These are phyloP conservation scores for Acestrorhynchus altus DNA, from an alignment of 2,797 vertebrate species.

Conservation along the genomic window DNA sequence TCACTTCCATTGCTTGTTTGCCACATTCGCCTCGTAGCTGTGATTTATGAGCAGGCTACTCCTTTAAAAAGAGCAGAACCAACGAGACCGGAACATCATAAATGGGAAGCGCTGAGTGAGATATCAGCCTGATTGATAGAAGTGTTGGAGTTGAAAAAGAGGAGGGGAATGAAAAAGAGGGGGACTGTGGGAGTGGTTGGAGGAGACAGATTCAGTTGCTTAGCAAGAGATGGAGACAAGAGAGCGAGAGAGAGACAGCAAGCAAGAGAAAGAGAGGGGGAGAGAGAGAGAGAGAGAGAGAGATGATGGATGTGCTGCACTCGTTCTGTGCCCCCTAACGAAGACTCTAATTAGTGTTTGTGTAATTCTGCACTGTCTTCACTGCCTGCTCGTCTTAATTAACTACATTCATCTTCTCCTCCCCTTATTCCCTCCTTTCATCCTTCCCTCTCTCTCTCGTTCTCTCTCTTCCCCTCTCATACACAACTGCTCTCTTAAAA, in stretches of 20 bases:
- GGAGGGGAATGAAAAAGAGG: conserved; percentile 15
- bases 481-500: conserved; percentile 80
- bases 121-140: conserved; percentile 1
- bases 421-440: conserved; percentile 62
- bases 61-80: background rate
- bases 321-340: conserved; percentile 83
- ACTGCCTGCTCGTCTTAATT: conserved; percentile 87
- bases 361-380: conserved; percentile 88
- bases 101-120: conserved; percentile 31
- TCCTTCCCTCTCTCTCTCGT: conserved; percentile 59
- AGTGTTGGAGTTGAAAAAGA: conserved; percentile 10
- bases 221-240: background rate
- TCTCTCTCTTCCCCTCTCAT: conserved; percentile 68
- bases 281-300: conserved; percentile 29
- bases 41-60: too few relatives aligned
- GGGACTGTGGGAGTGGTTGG: conserved; percentile 60
- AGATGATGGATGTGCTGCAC: conserved; percentile 81
- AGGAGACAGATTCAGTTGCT: conserved; percentile 65
- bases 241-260: conserved; percentile 41
- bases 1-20: too few relatives aligned
- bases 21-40: too few relatives aligned
- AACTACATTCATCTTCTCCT: conserved; percentile 87
- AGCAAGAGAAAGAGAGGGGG: conserved; percentile 54
- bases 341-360: conserved; percentile 88
- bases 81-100: background rate